Conservation (phyloP, 1,140 invertebrate species). For the Cheumatopsyche charites region DNA sequence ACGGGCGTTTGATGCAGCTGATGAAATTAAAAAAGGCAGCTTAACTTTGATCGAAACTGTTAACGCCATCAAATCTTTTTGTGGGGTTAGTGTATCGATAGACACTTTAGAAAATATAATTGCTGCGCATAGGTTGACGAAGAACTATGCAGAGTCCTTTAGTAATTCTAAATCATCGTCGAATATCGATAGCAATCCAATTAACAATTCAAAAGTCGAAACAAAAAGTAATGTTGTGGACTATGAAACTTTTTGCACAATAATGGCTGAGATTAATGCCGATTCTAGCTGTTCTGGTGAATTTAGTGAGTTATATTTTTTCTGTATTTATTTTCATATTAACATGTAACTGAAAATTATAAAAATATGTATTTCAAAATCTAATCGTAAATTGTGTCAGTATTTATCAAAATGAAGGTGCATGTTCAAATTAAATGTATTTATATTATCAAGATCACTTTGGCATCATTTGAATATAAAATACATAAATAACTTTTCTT, state of each 20-base stretch:
- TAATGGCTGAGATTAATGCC: constrained; percentile 63
- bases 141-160: neutral
- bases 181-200: neutral
- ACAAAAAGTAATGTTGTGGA: constrained; percentile 50
- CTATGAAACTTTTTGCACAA: constrained; percentile 65
- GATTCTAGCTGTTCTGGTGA: constrained; percentile 48
- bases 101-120: constrained; percentile 29
- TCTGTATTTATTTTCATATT: constrained; percentile 14
- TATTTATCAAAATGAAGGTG: too few relatives aligned
- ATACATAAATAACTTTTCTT: too few relatives aligned
- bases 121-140: constrained; percentile 10
- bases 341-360: neutral
- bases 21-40: constrained; percentile 47
- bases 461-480: too few relatives aligned
- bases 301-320: constrained; percentile 42
- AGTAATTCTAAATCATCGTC: constrained; percentile 9
- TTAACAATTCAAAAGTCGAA: neutral
- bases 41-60: constrained; percentile 47
- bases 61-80: constrained; percentile 36
- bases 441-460: too few relatives aligned
- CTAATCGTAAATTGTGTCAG: too few relatives aligned
- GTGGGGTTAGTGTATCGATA: constrained; percentile 28
- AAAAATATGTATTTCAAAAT: too few relatives aligned
- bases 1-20: constrained; percentile 57
- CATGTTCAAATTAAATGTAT: too few relatives aligned